phyloP scores from a whole-genome alignment of 2,113 vertebrate species.

The Lanius collurio region DNA sequence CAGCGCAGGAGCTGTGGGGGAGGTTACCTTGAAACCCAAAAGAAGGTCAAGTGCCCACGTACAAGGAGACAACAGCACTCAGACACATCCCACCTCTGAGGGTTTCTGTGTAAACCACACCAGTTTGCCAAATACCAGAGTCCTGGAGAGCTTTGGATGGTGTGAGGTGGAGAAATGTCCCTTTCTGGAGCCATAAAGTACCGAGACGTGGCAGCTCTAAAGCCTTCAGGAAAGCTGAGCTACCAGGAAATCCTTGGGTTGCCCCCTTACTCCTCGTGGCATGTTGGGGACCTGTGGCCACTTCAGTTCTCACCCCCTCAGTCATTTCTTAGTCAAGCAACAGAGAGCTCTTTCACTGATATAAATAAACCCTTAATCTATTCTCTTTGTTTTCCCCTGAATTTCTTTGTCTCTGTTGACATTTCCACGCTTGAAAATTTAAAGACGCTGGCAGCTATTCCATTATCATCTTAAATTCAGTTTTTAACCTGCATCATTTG shows the following conservation, averaged over 20 bases:
- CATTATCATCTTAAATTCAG: slow-evolving; percentile 37
- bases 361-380: slow-evolving; percentile 39
- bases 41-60: fast-evolving
- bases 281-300: background rate
- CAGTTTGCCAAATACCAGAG: background rate
- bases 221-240: background rate
- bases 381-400: slow-evolving; percentile 48
- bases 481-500: slow-evolving; percentile 52
- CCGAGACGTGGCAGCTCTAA: fast-evolving
- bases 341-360: background rate
- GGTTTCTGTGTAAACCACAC: background rate
- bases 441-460: slow-evolving; percentile 42
- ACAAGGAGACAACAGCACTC: fast-evolving
- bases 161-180: background rate
- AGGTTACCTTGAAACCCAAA: background rate
- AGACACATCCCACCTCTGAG: fast-evolving
- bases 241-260: background rate
- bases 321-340: background rate
- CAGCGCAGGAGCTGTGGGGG: background rate
- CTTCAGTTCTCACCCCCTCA: background rate
- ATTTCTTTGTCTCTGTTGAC: slow-evolving; percentile 58
- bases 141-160: background rate
- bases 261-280: background rate
- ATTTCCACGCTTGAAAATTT: slow-evolving; percentile 48
- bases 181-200: background rate